These are phyloP conservation scores for Laticauda colubrina DNA, from an alignment of 2,113 vertebrate species.

Conservation along the genomic window DNA sequence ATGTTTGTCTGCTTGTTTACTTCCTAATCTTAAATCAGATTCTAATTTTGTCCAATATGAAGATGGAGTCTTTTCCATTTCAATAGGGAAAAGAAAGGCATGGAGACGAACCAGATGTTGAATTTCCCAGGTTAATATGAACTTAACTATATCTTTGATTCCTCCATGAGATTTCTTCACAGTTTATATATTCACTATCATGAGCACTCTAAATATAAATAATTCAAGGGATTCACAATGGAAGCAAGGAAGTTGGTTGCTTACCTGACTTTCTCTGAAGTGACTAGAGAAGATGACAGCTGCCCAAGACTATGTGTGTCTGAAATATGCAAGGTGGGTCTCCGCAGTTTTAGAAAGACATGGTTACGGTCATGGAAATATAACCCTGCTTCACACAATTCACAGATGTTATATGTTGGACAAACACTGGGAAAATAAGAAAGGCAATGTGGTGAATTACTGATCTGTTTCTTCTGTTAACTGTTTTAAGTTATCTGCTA, in stretches of 20 bases:
- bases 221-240: background rate
- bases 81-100: background rate
- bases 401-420: slow-evolving; percentile 85
- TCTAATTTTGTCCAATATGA: background rate
- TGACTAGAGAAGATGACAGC: slow-evolving; percentile 50
- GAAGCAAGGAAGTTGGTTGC: fast-evolving
- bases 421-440: slow-evolving; percentile 77
- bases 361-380: slow-evolving; percentile 88
- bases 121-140: background rate
- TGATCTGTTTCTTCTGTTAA: background rate
- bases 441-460: slow-evolving; percentile 7
- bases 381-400: slow-evolving; percentile 84
- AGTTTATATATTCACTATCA: background rate
- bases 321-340: slow-evolving; percentile 58
- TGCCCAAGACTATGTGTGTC: slow-evolving; percentile 55
- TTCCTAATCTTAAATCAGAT: background rate
- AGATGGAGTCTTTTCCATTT: background rate
- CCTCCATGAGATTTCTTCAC: background rate
- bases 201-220: fast-evolving
- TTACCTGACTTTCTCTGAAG: slow-evolving; percentile 77
- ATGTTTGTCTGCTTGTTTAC: background rate
- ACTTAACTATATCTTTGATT: background rate
- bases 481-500: background rate
- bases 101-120: background rate
- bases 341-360: slow-evolving; percentile 85